Evolutionary conservation across 2,113 vertebrate genomes (phyloP), one percentile per base, ranked within the genome.

Genomic region (Acinonyx jubatus): DNA sequence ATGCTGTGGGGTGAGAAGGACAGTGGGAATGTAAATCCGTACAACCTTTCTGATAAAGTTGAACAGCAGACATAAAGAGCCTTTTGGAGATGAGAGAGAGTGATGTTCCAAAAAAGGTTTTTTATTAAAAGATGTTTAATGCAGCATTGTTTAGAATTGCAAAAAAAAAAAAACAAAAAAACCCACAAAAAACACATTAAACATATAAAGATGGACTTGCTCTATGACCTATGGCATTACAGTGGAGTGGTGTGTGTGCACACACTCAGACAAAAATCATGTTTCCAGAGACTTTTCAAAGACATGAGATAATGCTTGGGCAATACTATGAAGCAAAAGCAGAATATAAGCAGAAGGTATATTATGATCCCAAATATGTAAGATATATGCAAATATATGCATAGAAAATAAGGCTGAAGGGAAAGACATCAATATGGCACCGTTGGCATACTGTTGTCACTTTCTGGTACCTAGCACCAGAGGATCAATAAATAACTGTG

Each of bases 381-480:
- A 41, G 81, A 69, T 80, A 63, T 89, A 86, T 97, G 87, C 93
- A 96, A 89, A 94, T 87, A 29, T 18, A 73, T 50, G n/a, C 79
- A 41, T 21, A 83, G 95, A 73, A 69, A 90, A 52, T 71, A 38
- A 83, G 57, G 29, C 79, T 25, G 29, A 31, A 65, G 86, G 21
- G 88, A 66, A n/a, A 36, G 27, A 18, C 4, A 25, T 76, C 41
- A n/a, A 3, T 21, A 7, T 82, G 74, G 48, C 68, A 29, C 19
- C n/a, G 3, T 79, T 66, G 31, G 36, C 78, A 63, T 61, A 25
- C 84, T 6, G 2, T 19, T 23, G 33, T 61, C 4, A 0, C 86
- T 92, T 19, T 41, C 55, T 33, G 3, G 12, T 7, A 29, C 80
- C 57, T 16, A 29, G 74, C 80, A n/a, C 76, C 38, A 13, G 86